Conservation (phyloP, 1,140 invertebrate genomes). For the Macrobrachium rosenbergii region DNA sequence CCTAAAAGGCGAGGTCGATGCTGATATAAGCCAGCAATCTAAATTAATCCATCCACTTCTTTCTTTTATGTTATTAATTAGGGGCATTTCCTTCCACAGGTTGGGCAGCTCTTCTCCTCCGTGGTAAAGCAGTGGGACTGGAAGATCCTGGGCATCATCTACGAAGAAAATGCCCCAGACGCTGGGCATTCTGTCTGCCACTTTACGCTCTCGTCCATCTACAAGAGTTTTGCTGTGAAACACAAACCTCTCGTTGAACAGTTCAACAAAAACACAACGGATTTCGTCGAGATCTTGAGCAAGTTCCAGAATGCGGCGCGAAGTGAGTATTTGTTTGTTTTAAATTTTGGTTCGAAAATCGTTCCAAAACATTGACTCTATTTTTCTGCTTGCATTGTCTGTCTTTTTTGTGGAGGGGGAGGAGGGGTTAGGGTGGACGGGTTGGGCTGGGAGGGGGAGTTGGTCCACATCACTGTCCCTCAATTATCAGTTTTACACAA, state of each 20-base stretch:
- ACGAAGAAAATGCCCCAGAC: slow-evolving; percentile 20
- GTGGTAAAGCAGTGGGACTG: slow-evolving; percentile 50
- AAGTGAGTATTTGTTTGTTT: slow-evolving; percentile 40
- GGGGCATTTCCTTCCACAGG: neutral
- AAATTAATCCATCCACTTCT: neutral
- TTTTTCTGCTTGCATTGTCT: too few relatives aligned
- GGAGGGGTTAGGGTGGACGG: too few relatives aligned
- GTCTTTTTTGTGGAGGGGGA: too few relatives aligned
- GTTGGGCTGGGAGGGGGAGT: too few relatives aligned
- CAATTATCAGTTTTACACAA: too few relatives aligned
- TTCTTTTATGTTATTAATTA: neutral
- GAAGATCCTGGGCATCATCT: slow-evolving; percentile 30
- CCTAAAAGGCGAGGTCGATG: too few relatives aligned
- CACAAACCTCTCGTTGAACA: slow-evolving; percentile 19
- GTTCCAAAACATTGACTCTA: too few relatives aligned
- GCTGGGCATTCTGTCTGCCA: slow-evolving; percentile 31
- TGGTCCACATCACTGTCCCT: too few relatives aligned
- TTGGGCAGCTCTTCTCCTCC: slow-evolving; percentile 26
- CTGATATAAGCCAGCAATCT: neutral
- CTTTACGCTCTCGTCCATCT: slow-evolving; percentile 45
- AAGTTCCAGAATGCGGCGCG: slow-evolving; percentile 41
- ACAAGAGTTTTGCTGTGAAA: neutral
- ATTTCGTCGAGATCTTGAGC: slow-evolving; percentile 29
- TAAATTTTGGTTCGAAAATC: neutral
- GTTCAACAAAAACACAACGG: slow-evolving; percentile 17